Conservation (phyloP, 2,888 invertebrate species). For the Lithophane ornitopus region DNA sequence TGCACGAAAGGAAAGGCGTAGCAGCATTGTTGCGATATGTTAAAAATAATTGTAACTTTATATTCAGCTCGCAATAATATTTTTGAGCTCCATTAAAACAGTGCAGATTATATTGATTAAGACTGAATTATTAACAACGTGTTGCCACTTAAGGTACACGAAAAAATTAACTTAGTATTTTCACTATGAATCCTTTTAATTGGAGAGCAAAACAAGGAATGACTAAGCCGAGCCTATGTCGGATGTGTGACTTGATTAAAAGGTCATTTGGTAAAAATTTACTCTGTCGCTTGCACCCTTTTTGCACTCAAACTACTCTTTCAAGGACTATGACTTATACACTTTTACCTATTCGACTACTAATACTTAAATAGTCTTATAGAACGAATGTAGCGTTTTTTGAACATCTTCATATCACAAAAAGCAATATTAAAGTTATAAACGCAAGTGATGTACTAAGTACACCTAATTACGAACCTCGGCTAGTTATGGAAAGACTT, state of each 20-base stretch:
- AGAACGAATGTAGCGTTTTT: conserved; percentile 27
- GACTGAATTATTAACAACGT: conserved; percentile 31
- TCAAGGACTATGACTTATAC: conserved; percentile 39
- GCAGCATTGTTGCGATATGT: not conserved
- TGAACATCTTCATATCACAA: conserved; percentile 31
- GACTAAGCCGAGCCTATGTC: not conserved
- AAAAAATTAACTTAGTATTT: not conserved
- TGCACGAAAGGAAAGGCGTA: conserved; percentile 17
- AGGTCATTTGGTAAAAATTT: not conserved
- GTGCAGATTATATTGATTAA: conserved; percentile 29
- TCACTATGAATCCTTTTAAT: conserved; percentile 3
- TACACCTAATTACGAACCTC: conserved; percentile 6
- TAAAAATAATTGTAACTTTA: not conserved
- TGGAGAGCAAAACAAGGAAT: not conserved
- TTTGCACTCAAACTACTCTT: conserved; percentile 15
- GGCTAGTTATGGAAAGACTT: not conserved
- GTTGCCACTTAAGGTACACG: not conserved
- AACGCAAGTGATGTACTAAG: conserved; percentile 20
- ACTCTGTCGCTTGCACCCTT: conserved; percentile 35
- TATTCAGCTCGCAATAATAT: conserved; percentile 12
- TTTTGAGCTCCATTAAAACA: not conserved
- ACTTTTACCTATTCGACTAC: conserved; percentile 43
- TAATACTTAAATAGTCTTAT: conserved; percentile 29
- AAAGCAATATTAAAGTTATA: conserved; percentile 22
- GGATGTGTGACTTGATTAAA: not conserved